Evolutionary conservation across 2,888 invertebrate genomes (phyloP).

Genomic region (Patella depressa): DNA sequence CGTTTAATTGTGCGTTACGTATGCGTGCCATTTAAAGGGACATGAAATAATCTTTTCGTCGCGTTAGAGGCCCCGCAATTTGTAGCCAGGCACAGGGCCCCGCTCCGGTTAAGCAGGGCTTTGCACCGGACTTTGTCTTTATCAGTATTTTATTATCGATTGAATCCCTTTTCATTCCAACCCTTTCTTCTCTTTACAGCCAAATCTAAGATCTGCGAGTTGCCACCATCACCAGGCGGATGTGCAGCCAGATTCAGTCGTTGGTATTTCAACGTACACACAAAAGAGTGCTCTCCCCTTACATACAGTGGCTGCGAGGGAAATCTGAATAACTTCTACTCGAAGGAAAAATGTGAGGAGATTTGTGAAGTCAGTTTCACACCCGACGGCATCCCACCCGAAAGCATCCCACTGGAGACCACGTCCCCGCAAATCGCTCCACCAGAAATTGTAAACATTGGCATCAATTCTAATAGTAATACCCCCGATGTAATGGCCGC

Average conservation of each 20-base stretch:
- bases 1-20: no score
- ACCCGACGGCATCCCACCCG: neutral
- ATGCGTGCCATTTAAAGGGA: no score
- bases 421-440: neutral
- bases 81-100: no score
- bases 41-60: no score
- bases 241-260: conserved; percentile 57
- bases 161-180: neutral
- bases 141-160: neutral
- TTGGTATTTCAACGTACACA: conserved; percentile 61
- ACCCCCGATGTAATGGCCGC: conserved; percentile 15
- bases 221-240: conserved; percentile 52
- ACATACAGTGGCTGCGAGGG: conserved; percentile 61
- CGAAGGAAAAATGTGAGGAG: conserved; percentile 50
- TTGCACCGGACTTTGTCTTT: neutral
- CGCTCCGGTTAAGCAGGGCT: no score
- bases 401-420: neutral
- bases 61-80: no score
- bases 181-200: conserved; percentile 26
- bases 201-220: conserved; percentile 49
- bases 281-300: conserved; percentile 58
- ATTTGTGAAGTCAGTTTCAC: conserved; percentile 42
- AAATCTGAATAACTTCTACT: conserved; percentile 60
- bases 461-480: neutral
- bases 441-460: conserved; percentile 1